Evolutionary conservation across 1,140 invertebrate genomes (phyloP), one percentile per base, ranked within the genome.

Genomic region (Meloidogyne floridensis): DNA sequence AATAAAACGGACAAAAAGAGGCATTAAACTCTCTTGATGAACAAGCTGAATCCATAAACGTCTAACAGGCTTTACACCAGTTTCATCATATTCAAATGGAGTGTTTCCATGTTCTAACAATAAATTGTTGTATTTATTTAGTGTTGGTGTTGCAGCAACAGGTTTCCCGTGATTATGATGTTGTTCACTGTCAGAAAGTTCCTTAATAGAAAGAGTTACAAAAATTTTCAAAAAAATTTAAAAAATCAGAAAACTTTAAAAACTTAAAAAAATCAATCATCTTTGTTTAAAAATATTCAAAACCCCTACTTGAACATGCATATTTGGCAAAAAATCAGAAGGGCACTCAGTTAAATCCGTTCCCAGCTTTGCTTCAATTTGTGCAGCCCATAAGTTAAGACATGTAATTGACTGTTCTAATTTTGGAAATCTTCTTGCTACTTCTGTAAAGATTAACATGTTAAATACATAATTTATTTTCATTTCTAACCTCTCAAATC

Each of bases 1-100:
- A 82, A 99, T 95, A 84, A 96, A 95, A 75, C 95, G 93, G 85
- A 99, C 95, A 91, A 99, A 99, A 73, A 97, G 93, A 87, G 98
- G 95, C 90, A 97, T 95, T 71, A 98, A 94, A 54, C 92, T 91
- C 91, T 98, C 95, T 91, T 99, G 96, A 73, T 94, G 93, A 1
- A 99, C 94, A 81, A 99, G 91, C 90, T 94, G 97, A 89, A 51
- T 94, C 97, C 97, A 99, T 2, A 99, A 91, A 20, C 96, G 92
- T 83, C 95, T 93, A 7, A 90, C 86, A 43, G 88, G 72, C 18
- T 79, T 81, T 20, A 83, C 83, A 77, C 81, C 84, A 7, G 77
- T 51, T 80, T 84, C 72, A 18, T 92, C 92, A 92, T 91, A 94
- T 93, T 93, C 92, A 91, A 99, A 99, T 51, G 97, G 97, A 5